Evolutionary conservation across 1,140 invertebrate genomes (phyloP), one percentile per base, ranked within the genome.

Genomic region (Penaeus japonicus): DNA sequence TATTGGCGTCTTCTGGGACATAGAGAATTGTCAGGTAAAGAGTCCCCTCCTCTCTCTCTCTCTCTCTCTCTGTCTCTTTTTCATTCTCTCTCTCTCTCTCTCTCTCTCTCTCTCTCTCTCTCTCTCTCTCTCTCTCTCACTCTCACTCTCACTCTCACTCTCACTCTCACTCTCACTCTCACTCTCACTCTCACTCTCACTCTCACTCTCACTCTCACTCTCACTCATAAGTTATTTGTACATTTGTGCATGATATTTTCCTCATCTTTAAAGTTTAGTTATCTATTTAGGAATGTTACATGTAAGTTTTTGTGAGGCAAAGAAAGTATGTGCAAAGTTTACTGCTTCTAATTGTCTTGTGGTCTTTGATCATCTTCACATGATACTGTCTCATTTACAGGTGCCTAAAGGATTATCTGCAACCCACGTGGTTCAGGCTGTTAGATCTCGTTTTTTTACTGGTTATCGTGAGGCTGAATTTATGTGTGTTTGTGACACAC

Each of bases 1-100:
- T 1, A 95, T 98, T 92, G 97, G 96, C 81, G 96, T 98, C 77
- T 98, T 97, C 93, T 98, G 97, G 97, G 97, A 98, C 92, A 98
- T 98, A 91, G 97, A 98, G 94, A 98, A 97, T 92, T 97, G 96
- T 92, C 94, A 95, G 92, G 95, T 93, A 90, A 70, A 70, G n/a
- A 27, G 0, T n/a, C n/a, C n/a, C n/a, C n/a, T n/a, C n/a, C n/a
- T n/a, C n/a, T n/a, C n/a, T n/a, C n/a, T n/a, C n/a, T n/a, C n/a
- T n/a, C n/a, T n/a, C n/a, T n/a, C n/a, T n/a, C n/a, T n/a, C 12
- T 3, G 0, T 39, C 39, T 39, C 39, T 2, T 0, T 39, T 10
- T 39, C 39, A 7, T 3, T 22, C 20, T 22, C n/a, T 79, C 5
- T 79, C 20, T 79, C 1, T 22, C 20, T 27, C 39, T 79, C 35